Percentiles rank a stretch among this genome's conserved stretches.
phyloP scores from a whole-genome alignment of 2,113 vertebrate genomes.

The Centropus unirufus region DNA sequence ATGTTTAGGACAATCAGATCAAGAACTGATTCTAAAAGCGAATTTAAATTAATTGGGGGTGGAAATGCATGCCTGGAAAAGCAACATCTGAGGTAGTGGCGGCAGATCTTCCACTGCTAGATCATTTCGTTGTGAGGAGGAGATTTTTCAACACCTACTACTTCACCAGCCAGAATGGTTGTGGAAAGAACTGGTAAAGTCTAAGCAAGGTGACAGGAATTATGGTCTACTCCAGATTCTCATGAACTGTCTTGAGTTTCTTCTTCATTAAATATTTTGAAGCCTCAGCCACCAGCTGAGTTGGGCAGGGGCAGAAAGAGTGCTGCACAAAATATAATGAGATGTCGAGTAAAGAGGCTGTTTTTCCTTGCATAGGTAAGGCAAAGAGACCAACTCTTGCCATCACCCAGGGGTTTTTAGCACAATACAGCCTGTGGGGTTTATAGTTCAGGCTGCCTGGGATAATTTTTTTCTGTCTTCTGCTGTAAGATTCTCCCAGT shows the following conservation, averaged over 20 bases:
- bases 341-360: background rate
- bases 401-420: background rate
- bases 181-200: background rate
- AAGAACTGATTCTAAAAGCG: background rate
- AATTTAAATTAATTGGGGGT: background rate
- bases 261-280: background rate
- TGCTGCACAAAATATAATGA: background rate
- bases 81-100: background rate
- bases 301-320: background rate
- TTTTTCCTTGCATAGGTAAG: background rate
- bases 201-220: background rate
- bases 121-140: background rate
- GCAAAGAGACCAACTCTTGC: background rate
- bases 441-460: slow-evolving; percentile 11
- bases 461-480: slow-evolving; percentile 3
- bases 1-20: background rate
- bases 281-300: background rate
- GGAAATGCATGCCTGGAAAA: background rate
- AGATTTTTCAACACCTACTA: background rate
- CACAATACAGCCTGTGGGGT: background rate
- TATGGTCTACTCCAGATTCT: background rate
- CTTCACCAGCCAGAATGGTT: background rate
- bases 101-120: background rate
- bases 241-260: background rate
- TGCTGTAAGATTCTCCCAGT: background rate